Evolutionary conservation across 1,140 invertebrate genomes (phyloP), one percentile per base, ranked within the genome.

Genomic region (Magallana gigas): DNA sequence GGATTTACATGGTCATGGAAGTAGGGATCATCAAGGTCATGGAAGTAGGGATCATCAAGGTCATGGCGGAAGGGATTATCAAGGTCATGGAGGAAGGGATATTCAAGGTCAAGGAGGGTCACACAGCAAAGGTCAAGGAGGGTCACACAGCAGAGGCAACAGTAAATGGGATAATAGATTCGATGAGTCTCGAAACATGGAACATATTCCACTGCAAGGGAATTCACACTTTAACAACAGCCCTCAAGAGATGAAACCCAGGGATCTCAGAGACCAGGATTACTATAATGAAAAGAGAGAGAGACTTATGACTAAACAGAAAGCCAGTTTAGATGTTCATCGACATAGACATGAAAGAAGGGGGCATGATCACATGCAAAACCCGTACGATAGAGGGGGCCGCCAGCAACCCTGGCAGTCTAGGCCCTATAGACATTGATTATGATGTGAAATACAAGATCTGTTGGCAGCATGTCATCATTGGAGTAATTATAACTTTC

Each of bases 261-360:
- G 16, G 58, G 62, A 85, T 4, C 48, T 23, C 48, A 57, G 60
- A 6, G 64, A 71, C 36, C 68, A 8, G 2, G 23, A 71, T 71
- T 23, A 71, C 23, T 71, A 23, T 71, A 29, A 29, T 23, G 68
- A 71, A 29, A 71, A 71, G 23, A 80, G 85, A 80, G 85, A 85
- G 36, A 48, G 85, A 85, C 57, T 85, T 8, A 23, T 85, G n/a
- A 64, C 29, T 58, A 68, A 85, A 23, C 85, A 85, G n/a, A 80
- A 76, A 48, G n/a, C 71, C 16, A 58, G 58, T 48, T 29, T 85
- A 18, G 36, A 57, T 16, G 80, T 85, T 85, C 85, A 85, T 12
- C 48, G 18, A 18, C 85, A 85, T 56, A 57, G 68, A n/a, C 58
- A 57, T 58, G 64, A 85, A 36, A 85, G 56, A 80, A 58, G 68